Conservation (phyloP, 1,140 invertebrate species). For the Rhagoletis pomonella region DNA sequence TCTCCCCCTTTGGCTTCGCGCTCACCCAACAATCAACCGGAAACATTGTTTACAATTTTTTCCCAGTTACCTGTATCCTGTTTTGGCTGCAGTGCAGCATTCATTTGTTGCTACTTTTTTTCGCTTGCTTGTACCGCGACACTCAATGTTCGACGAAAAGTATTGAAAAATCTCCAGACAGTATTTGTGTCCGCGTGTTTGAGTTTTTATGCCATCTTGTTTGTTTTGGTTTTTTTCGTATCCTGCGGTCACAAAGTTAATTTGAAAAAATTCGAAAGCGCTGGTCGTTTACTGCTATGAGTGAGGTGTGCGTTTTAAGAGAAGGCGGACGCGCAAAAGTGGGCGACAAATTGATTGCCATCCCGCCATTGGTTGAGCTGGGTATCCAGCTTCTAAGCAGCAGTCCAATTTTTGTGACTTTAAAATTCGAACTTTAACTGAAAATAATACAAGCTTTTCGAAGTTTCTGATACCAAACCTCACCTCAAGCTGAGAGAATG, state of each 20-base stretch:
- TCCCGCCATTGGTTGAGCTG: background rate
- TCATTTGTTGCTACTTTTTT: constrained; percentile 20
- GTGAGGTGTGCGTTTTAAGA: background rate
- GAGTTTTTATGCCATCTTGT: background rate
- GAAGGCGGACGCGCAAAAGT: background rate
- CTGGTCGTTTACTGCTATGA: background rate
- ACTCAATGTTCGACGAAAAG: constrained; percentile 38
- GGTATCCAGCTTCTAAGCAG: background rate
- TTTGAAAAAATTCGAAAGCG: background rate
- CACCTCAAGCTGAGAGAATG: background rate
- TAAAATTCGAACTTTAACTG: background rate
- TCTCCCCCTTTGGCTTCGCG: background rate
- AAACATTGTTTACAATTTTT: constrained; percentile 51
- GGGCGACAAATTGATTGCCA: background rate
- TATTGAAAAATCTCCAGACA: constrained; percentile 52
- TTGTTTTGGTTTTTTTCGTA: background rate
- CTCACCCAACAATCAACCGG: constrained; percentile 24
- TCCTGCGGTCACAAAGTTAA: constrained; percentile 43
- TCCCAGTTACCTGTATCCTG: constrained; percentile 5
- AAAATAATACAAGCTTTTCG: no score
- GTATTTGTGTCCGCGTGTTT: constrained; percentile 8
- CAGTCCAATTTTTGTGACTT: background rate
- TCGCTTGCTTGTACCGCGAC: background rate
- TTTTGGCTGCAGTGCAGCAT: constrained; percentile 9
- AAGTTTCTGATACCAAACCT: background rate